Evolutionary conservation across 1,140 invertebrate genomes (phyloP).

Genomic region (Leptoteleia sp.): DNA sequence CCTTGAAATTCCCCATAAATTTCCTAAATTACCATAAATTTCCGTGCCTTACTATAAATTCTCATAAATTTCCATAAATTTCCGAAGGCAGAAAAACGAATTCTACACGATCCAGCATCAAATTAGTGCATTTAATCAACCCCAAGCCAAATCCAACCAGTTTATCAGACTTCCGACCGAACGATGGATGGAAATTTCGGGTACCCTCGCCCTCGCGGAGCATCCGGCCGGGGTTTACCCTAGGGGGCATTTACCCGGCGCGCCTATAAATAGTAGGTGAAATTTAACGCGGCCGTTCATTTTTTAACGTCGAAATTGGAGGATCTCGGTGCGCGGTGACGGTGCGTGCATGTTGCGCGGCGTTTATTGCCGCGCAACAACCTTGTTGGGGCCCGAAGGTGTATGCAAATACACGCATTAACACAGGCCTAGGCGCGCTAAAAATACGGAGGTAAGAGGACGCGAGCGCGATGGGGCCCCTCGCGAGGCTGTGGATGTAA

Average conservation of each 20-base stretch:
- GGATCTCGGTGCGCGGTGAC: constrained; percentile 19
- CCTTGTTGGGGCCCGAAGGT: constrained; percentile 52
- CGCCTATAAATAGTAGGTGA: constrained; percentile 30
- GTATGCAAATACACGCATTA: constrained; percentile 64
- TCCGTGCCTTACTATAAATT: too few relatives aligned
- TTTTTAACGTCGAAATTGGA: constrained; percentile 45
- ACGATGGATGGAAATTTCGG: too few relatives aligned
- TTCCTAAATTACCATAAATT: too few relatives aligned
- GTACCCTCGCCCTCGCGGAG: too few relatives aligned
- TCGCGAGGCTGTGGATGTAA: constrained; percentile 46
- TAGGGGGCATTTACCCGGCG: constrained; percentile 28
- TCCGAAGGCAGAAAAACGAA: too few relatives aligned
- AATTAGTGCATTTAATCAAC: too few relatives aligned
- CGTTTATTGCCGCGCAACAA: constrained; percentile 55
- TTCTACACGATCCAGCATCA: too few relatives aligned
- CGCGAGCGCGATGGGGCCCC: constrained; percentile 57
- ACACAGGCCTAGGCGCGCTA: constrained; percentile 45
- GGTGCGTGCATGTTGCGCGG: constrained; percentile 27
- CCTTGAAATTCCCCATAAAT: too few relatives aligned
- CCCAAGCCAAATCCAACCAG: too few relatives aligned
- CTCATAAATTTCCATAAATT: too few relatives aligned
- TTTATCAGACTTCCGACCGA: too few relatives aligned
- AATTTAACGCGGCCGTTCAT: constrained; percentile 14
- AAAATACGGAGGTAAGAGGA: constrained; percentile 59
- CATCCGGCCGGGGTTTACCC: constrained; percentile 7